phyloP scores from a whole-genome alignment of 1,140 invertebrate species.

The Apocrypta bakeri region DNA sequence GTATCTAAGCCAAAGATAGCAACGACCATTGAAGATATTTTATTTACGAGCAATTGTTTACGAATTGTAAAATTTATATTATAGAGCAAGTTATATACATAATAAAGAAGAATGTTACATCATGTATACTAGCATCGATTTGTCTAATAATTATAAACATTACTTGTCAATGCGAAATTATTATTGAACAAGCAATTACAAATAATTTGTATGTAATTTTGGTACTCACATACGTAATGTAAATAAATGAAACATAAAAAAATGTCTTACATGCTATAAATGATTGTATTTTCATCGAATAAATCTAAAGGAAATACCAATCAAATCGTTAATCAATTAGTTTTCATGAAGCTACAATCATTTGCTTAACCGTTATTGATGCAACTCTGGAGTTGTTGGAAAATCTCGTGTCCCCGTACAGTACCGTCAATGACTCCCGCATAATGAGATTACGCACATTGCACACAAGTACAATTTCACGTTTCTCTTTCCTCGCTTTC shows the following conservation, averaged over 20 bases:
- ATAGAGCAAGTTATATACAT: too few relatives aligned
- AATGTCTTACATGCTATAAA: too few relatives aligned
- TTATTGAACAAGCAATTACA: not conserved
- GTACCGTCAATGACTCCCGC: slow-evolving; percentile 22
- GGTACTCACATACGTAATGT: not conserved
- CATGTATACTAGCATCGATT: not conserved
- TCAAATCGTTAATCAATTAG: not conserved
- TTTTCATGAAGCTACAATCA: not conserved
- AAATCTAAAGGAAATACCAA: not conserved
- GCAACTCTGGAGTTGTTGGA: not conserved
- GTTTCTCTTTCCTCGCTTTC: slow-evolving; percentile 27
- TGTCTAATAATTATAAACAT: not conserved
- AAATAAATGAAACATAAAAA: not conserved
- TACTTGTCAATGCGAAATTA: not conserved
- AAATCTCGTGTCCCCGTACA: slow-evolving; percentile 5
- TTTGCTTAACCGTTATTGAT: not conserved
- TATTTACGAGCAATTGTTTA: not conserved
- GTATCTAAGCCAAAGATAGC: not conserved
- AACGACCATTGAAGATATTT: not conserved
- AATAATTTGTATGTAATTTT: not conserved
- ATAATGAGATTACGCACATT: slow-evolving; percentile 29
- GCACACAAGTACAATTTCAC: not conserved
- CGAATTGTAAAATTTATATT: too few relatives aligned
- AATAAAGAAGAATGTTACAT: too few relatives aligned
- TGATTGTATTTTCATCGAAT: not conserved